Percentiles rank a stretch among this genome's conserved stretches.
Conservation (phyloP, 2,797 vertebrate genomes). For the Cynodonichthys magdalenae region DNA sequence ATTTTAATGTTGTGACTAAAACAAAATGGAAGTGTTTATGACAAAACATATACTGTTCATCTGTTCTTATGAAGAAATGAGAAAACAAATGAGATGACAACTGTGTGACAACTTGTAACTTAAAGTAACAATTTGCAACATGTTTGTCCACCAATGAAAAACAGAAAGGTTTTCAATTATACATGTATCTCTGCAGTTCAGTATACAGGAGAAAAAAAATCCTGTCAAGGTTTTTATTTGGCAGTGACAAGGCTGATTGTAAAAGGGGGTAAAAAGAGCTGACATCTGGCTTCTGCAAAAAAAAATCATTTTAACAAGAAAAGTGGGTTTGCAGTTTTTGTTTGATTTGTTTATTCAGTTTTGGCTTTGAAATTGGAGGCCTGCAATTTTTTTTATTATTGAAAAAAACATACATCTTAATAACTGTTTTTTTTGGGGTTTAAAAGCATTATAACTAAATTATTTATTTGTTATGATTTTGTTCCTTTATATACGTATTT, state of each 20-base stretch:
- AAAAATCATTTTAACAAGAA: conserved; percentile 56
- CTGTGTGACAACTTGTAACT: not conserved
- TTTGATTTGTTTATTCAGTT: conserved; percentile 39
- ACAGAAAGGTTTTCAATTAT: conserved; percentile 71
- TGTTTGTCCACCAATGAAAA: conserved; percentile 39
- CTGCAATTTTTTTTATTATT: conserved; percentile 40
- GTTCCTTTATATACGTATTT: not conserved
- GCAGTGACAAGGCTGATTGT: conserved; percentile 60
- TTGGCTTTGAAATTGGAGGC: conserved; percentile 35
- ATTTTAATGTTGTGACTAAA: not conserved
- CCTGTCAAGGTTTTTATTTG: conserved; percentile 69
- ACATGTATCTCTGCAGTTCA: conserved; percentile 57
- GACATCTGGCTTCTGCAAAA: conserved; percentile 53
- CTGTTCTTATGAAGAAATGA: not conserved
- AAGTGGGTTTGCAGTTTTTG: conserved; percentile 47
- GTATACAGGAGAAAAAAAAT: conserved; percentile 33
- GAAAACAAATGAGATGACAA: conserved; percentile 11
- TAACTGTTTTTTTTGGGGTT: not conserved
- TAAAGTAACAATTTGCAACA: conserved; percentile 14
- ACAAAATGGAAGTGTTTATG: not conserved
- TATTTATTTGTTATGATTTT: not conserved
- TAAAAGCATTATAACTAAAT: not conserved
- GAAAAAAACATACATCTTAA: not conserved
- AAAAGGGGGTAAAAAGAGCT: conserved; percentile 27
- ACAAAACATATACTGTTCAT: too few species aligned